Evolutionary conservation across 2,888 invertebrate genomes (phyloP), one percentile per base, ranked within the genome.

Genomic region (Drosophila kanekoi): DNA sequence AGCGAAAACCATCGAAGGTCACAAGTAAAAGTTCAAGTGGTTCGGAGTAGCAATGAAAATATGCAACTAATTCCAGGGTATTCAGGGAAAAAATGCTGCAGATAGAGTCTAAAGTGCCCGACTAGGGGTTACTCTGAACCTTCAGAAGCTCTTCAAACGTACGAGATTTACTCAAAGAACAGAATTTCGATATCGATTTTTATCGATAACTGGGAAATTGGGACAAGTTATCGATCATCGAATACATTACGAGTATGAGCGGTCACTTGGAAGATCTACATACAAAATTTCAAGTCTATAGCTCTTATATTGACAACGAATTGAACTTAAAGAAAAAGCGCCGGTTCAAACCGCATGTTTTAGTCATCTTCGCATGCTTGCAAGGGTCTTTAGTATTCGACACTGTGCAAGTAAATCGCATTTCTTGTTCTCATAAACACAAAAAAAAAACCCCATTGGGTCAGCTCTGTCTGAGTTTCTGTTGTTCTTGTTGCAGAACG

Each of bases 1-100:
- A 75, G 66, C 51, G 35, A 38, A 53, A 54, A 51, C 59, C 45
- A 67, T 72, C 57, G 79, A 78, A 78, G 77, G 79, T 75, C 77
- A 72, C 54, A 45, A 49, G 53, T 32, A 54, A 73, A 67, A 70
- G 69, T 79, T 79, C 72, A 70, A 72, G 49, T 49, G 59, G 4
- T 44, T n/a, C 40, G n/a, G 14, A 61, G 18, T 16, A 13, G 44
- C 52, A 64, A 74, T 63, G 48, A 45, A 49, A 68, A 48, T 62
- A 38, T 43, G 16, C 13, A 40, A 11, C 40, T 60, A n/a, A 53
- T 44, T 35, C 14, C 44, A 14, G 35, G 11, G 23, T 5, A 23
- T 5, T 10, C 13, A 4, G 11, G 9, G n/a, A 16, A 18, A 28
- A 32, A 16, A 40, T 16, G 10, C 16, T 10, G 3, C 9, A 40